Conservation (phyloP, 1,140 invertebrate species). For the Trypoxylus dichotomus region DNA sequence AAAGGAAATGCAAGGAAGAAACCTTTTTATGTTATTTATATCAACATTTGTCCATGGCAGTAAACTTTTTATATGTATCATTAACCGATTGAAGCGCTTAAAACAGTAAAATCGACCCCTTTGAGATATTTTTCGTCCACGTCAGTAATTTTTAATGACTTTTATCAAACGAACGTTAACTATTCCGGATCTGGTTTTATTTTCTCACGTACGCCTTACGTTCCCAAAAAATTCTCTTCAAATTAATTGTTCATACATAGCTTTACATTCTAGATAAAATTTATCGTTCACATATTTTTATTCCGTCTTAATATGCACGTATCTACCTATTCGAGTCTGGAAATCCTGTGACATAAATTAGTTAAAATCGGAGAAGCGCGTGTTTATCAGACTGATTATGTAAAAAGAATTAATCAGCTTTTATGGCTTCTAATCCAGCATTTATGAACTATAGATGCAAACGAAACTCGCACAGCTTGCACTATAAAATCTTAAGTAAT, state of each 20-base stretch:
- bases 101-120: background rate
- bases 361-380: background rate
- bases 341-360: background rate
- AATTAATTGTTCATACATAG: slow-evolving; percentile 19
- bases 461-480: background rate
- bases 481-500: too few relatives aligned
- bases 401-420: background rate
- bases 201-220: slow-evolving; percentile 18
- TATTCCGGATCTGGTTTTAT: background rate
- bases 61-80: slow-evolving; percentile 18
- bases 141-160: background rate
- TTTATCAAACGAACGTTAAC: slow-evolving; percentile 8
- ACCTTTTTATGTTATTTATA: slow-evolving; percentile 14
- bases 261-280: background rate
- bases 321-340: background rate
- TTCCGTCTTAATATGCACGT: background rate
- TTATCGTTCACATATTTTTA: background rate
- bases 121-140: background rate
- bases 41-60: background rate
- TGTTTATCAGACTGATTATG: background rate
- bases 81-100: slow-evolving; percentile 15
- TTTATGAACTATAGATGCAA: background rate
- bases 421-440: background rate
- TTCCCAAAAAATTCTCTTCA: background rate
- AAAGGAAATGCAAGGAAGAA: background rate